Percentiles rank a stretch among this genome's conserved stretches.
Conservation (phyloP, 2,888 invertebrate species). For the Phortica okadai region DNA sequence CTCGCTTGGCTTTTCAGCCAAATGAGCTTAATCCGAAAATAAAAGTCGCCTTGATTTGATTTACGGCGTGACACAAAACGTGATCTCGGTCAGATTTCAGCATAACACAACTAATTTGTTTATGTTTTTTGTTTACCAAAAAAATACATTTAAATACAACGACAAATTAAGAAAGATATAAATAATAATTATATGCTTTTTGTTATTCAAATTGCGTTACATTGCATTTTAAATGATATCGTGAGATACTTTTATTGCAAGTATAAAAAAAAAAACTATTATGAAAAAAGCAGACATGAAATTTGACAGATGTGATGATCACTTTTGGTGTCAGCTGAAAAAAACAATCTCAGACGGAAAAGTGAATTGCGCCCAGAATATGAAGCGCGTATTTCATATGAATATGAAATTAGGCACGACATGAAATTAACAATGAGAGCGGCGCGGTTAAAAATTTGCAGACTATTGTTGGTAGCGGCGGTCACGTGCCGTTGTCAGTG, state of each 20-base stretch:
- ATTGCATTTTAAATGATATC: background rate
- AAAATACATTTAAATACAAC: background rate
- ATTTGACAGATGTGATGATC: no score
- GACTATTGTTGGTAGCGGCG: background rate
- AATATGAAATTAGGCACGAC: no score
- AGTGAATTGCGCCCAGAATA: no score
- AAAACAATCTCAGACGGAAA: no score
- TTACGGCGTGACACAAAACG: slow-evolving; percentile 15
- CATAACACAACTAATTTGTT: background rate
- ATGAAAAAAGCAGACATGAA: background rate
- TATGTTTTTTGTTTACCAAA: background rate
- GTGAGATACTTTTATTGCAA: background rate
- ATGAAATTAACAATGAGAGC: no score
- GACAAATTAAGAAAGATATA: slow-evolving; percentile 52
- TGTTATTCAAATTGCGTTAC: background rate
- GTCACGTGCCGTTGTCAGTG: slow-evolving; percentile 2
- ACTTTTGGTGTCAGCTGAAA: no score
- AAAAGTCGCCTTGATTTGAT: slow-evolving; percentile 4
- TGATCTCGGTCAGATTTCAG: slow-evolving; percentile 10
- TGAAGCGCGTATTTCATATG: no score
- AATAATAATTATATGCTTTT: background rate
- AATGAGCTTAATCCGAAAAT: background rate
- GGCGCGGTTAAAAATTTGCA: no score
- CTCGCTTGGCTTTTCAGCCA: background rate
- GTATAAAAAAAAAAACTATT: background rate